These are phyloP conservation scores for Orchesella cincta DNA, from an alignment of 1,140 invertebrate genomes.

Conservation along the genomic window DNA sequence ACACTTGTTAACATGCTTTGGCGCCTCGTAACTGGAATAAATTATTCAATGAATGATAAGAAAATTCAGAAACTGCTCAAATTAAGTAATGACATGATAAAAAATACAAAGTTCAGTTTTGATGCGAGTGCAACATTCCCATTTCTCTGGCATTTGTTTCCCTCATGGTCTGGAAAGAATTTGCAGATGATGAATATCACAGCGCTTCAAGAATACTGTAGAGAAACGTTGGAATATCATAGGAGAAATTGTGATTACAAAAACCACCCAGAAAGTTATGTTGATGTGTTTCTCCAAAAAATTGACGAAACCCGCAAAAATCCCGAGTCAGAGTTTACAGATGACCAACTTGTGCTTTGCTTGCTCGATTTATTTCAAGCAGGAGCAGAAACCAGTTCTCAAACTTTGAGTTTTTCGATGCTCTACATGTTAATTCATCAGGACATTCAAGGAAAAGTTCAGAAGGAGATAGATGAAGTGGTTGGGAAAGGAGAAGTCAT, in stretches of 20 bases:
- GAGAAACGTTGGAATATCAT: neutral
- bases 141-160: slow-evolving; percentile 16
- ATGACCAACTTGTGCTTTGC: slow-evolving; percentile 13
- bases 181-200: neutral
- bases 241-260: neutral
- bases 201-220: neutral
- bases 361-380: slow-evolving; percentile 19
- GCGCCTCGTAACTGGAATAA: slow-evolving; percentile 58
- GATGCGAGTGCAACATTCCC: slow-evolving; percentile 31
- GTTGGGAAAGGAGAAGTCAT: slow-evolving; percentile 50
- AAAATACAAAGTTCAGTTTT: slow-evolving; percentile 1
- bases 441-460: slow-evolving; percentile 41
- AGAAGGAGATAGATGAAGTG: slow-evolving; percentile 33
- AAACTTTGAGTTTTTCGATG: slow-evolving; percentile 35
- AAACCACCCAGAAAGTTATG: neutral
- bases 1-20: slow-evolving; percentile 59
- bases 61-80: slow-evolving; percentile 23
- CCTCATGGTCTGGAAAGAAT: slow-evolving; percentile 29
- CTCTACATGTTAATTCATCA: slow-evolving; percentile 37
- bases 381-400: slow-evolving; percentile 33
- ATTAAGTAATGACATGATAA: neutral
- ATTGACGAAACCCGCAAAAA: slow-evolving; percentile 27
- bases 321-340: neutral
- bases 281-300: slow-evolving; percentile 39
- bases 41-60: slow-evolving; percentile 57